Evolutionary conservation across 2,797 vertebrate species (phyloP).

Genomic region (Hylomyscus alleni): DNA sequence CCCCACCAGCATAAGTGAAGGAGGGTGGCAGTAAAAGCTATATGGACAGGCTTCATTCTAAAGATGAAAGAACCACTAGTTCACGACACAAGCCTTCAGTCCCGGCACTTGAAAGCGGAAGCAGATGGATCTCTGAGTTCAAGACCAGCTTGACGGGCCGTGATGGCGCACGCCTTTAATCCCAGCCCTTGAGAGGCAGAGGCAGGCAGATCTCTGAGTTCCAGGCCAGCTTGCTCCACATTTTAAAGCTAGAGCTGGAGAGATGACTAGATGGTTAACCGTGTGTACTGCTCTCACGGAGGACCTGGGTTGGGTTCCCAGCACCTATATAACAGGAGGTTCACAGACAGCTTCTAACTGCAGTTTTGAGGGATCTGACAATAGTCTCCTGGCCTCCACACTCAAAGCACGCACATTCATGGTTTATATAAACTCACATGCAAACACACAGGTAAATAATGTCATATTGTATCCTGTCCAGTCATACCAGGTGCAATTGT

Average conservation of each 20-base stretch:
- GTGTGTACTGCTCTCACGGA: neutral
- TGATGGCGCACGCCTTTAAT: neutral
- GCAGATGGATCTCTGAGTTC: neutral
- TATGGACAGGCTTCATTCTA: neutral
- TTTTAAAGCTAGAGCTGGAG: neutral
- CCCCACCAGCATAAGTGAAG: neutral
- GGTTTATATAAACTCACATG: neutral
- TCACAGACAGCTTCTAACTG: neutral
- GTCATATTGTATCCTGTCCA: neutral
- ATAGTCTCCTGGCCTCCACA: neutral
- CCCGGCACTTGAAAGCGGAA: neutral
- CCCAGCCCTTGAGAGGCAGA: neutral
- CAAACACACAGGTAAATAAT: neutral
- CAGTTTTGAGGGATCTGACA: neutral
- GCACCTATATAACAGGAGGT: neutral
- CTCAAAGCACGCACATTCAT: neutral
- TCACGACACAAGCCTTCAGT: neutral
- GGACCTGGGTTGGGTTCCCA: neutral
- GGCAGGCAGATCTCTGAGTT: neutral
- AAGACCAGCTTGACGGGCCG: neutral
- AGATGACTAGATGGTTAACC: neutral
- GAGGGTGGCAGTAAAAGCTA: neutral
- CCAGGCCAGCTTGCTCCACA: neutral
- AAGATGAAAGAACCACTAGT: neutral
- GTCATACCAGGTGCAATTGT: neutral